Evolutionary conservation across 2,113 vertebrate genomes (phyloP).

Genomic region (Baryphthengus martii): DNA sequence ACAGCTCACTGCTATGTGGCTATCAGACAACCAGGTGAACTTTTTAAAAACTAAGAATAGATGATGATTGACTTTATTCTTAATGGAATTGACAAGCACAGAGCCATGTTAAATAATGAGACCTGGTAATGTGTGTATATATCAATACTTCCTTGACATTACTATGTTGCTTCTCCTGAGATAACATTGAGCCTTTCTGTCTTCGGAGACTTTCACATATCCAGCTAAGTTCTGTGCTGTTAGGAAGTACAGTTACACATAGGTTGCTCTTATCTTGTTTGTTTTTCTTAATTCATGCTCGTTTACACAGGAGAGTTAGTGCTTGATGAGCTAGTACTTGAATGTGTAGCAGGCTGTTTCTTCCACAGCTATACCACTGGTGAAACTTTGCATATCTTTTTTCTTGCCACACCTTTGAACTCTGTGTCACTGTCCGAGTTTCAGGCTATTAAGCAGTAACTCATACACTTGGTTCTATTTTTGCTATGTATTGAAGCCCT

Average conservation of each 20-base stretch:
- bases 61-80: background rate
- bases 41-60: background rate
- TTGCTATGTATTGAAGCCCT: background rate
- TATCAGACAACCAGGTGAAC: constrained; percentile 97
- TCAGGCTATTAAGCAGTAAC: background rate
- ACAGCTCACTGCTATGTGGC: constrained; percentile 97
- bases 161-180: background rate
- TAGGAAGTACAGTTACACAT: background rate
- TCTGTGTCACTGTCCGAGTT: background rate
- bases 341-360: background rate
- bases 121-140: background rate
- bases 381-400: background rate
- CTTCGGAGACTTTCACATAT: background rate
- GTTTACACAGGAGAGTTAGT: background rate
- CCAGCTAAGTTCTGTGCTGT: background rate
- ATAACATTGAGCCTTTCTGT: background rate
- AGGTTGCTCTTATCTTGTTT: background rate
- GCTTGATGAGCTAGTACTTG: background rate
- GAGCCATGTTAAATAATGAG: background rate
- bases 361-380: background rate
- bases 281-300: background rate
- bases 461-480: background rate
- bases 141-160: background rate
- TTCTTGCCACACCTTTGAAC: background rate
- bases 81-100: background rate